Conservation (phyloP, 1,140 invertebrate genomes). For the Contarinia nasturtii region DNA sequence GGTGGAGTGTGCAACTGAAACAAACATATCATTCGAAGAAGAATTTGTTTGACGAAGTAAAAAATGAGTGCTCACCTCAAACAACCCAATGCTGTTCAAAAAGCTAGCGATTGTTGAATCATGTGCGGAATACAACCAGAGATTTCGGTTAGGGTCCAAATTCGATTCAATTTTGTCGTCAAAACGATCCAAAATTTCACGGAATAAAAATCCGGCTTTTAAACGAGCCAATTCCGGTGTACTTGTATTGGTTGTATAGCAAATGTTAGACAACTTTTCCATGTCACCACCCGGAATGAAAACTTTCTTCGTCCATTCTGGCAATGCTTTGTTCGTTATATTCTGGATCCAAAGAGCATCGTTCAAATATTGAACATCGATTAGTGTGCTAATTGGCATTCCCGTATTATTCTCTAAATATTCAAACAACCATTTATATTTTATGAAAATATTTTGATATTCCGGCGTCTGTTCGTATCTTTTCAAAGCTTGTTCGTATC, state of each 20-base stretch:
- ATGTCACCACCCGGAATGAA: slow-evolving; percentile 26
- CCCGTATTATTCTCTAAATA: slow-evolving; percentile 43
- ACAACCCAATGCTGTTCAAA: slow-evolving; percentile 51
- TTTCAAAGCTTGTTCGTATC: slow-evolving; percentile 34
- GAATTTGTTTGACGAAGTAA: background rate
- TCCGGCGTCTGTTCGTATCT: slow-evolving; percentile 32
- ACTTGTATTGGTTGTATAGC: slow-evolving; percentile 28
- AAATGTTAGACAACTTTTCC: slow-evolving; percentile 27
- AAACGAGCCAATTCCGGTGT: slow-evolving; percentile 30
- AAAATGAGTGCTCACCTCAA: slow-evolving; percentile 27
- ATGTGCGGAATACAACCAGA: slow-evolving; percentile 62
- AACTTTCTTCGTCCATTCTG: slow-evolving; percentile 44
- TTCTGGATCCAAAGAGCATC: slow-evolving; percentile 47
- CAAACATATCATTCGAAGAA: no score
- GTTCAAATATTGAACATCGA: slow-evolving; percentile 39
- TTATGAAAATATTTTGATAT: slow-evolving; percentile 36
- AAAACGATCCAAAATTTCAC: slow-evolving; percentile 40
- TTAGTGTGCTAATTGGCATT: slow-evolving; percentile 27
- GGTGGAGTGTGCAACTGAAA: slow-evolving; percentile 37
- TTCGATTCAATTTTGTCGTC: slow-evolving; percentile 20
- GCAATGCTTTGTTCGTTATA: slow-evolving; percentile 40
- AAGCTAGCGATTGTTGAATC: slow-evolving; percentile 65
- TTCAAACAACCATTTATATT: slow-evolving; percentile 37
- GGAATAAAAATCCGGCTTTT: slow-evolving; percentile 41
- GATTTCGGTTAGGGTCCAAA: slow-evolving; percentile 32